These are phyloP conservation scores for Falco novaeseelandiae DNA, from an alignment of 2,797 vertebrate genomes.

Conservation along the genomic window DNA sequence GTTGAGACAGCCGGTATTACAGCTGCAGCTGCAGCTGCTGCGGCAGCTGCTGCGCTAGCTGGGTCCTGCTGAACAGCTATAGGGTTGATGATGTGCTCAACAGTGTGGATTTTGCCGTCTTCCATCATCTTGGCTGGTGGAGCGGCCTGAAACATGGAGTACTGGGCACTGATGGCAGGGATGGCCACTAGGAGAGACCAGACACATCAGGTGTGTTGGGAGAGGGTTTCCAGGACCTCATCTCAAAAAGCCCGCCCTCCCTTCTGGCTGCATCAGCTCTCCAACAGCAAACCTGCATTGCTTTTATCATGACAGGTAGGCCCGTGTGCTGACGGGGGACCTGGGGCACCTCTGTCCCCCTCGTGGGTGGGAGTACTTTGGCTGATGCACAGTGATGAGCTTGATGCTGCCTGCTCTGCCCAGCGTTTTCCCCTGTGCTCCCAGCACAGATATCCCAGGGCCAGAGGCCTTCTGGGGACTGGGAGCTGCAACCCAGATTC, in stretches of 20 bases:
- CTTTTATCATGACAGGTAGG: not conserved
- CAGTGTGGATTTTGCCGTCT: conserved; percentile 92
- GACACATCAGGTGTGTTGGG: not conserved
- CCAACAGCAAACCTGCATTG: rapidly evolving
- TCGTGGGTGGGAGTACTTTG: rapidly evolving
- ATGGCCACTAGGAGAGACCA: conserved; percentile 86
- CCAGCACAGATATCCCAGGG: not conserved
- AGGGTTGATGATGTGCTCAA: conserved; percentile 96
- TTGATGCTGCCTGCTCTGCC: not conserved
- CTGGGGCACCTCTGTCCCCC: not conserved
- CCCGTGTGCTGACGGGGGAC: rapidly evolving
- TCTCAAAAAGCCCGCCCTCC: not conserved
- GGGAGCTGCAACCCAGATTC: not conserved
- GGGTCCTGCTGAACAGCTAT: conserved; percentile 93
- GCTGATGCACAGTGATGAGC: not conserved
- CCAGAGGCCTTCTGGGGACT: not conserved
- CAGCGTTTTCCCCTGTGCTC: not conserved
- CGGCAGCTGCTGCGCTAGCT: conserved; percentile 73
- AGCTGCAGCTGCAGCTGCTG: conserved; percentile 61
- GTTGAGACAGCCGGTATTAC: conserved; percentile 93
- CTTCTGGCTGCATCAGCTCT: rapidly evolving
- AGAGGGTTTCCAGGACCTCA: not conserved
- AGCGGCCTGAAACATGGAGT: conserved; percentile 90
- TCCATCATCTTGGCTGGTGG: conserved; percentile 91
- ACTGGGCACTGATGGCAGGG: conserved; percentile 89